Percentiles rank a stretch among this genome's conserved stretches.
phyloP scores from a whole-genome alignment of 2,113 vertebrate species.

The Phalacrocorax brasilianus region DNA sequence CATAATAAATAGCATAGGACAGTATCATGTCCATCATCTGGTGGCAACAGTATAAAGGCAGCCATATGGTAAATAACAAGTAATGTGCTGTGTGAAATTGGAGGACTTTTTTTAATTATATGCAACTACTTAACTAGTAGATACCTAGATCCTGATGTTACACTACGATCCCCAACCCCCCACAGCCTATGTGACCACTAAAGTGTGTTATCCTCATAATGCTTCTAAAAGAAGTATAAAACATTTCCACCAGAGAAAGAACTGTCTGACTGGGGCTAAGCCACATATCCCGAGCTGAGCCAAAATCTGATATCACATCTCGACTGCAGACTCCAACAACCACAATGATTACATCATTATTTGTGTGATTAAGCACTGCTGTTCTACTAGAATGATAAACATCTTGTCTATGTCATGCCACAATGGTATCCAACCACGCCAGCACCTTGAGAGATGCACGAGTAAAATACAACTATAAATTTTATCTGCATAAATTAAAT shows the following conservation, averaged over 20 bases:
- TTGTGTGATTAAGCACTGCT: background rate
- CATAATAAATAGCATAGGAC: background rate
- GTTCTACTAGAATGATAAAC: background rate
- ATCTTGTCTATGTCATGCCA: background rate
- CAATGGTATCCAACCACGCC: background rate
- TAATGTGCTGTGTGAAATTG: background rate
- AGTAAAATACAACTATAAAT: background rate
- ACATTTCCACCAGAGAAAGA: background rate
- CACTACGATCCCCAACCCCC: background rate
- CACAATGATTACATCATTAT: constrained; percentile 16
- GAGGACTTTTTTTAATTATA: background rate
- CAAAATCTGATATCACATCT: background rate
- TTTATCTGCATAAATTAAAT: background rate
- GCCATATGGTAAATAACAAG: background rate
- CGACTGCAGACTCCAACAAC: background rate
- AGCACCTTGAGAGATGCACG: background rate
- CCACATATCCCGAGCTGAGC: background rate
- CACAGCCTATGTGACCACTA: background rate
- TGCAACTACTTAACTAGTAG: background rate
- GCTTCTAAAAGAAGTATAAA: background rate
- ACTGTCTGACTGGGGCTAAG: background rate
- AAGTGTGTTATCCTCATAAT: background rate
- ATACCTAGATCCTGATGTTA: background rate
- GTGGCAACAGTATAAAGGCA: background rate
- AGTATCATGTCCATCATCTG: background rate